Evolutionary conservation across 2,888 invertebrate species (phyloP), one percentile per base, ranked within the genome.

Genomic region (Pimpla rufipes): DNA sequence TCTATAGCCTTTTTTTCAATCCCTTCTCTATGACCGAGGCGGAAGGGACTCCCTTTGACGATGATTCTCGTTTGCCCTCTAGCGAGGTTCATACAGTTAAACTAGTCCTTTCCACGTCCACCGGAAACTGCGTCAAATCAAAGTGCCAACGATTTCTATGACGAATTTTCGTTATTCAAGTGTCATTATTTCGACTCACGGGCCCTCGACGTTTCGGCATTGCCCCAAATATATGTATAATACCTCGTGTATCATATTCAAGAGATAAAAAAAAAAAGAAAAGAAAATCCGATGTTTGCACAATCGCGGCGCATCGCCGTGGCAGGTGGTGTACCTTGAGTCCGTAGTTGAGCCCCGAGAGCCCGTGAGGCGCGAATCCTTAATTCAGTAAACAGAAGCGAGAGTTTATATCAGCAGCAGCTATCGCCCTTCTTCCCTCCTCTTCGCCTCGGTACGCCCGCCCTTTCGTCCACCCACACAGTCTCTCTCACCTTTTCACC

Each of bases 361-460:
- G n/a, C 50, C 70, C 62, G 55, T 21, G 74, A 57, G 74, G 77
- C 55, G 67, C 47, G 71, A 84, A 79, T 79, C 67, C 68, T 85
- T 86, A 82, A 85, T 85, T 85, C 76, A 78, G 84, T 81, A 82
- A 85, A 82, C 79, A 85, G 71, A 50, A 83, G 52, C 73, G 23
- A 23, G 70, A 70, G 71, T 80, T 78, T 85, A 71, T 59, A 84
- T 81, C 84, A 81, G 84, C 74, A 81, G 64, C 55, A 7, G 77
- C 73, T 77, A 68, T 74, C 55, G 10, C 52, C 71, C 37, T 40
- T 62, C 23, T 52, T 35, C 71, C 37, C 21, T 62, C 23, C 40
- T 35, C 45, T 64, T 37, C 29, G 2, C 29, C 29, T 29, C 5
- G 29, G 29, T 29, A 52, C 23, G 29, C 42, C 45, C 42, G 40